Base-by-base conservation (phyloP, 2,888 invertebrate species). In the Drosophila acutilabella region DNA sequence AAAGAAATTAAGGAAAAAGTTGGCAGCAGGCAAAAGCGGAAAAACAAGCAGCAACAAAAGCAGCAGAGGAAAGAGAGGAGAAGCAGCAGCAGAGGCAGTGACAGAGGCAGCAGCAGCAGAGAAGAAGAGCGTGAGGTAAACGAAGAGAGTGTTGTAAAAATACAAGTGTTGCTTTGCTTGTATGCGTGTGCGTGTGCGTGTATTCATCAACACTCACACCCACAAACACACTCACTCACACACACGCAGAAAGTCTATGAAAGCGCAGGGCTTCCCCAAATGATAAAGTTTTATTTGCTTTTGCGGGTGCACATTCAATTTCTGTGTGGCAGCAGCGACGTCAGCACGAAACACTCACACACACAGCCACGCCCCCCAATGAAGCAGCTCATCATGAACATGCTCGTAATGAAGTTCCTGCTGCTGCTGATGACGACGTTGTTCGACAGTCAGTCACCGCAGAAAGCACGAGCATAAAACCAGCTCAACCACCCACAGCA, bases 181-280 rank as follows among this genome's bases (percentile, higher is more conserved):
- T 56, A 20, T 10, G 5, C 23, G 16, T 23, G 33, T 51, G 38
- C 56, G 50, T 45, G 42, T 44, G 53, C 26, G 54, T 52, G 58
- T 42, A 44, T 50, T 20, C 38, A 61, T 47, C 52, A 42, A 26
- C 64, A 64, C 51, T 57, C 72, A 71, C 51, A 64, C 42, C 4
- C 53, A 20, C 40, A 52, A 42, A 20, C 51, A 20, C 45, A 1
- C 33, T 20, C 40, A 36, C 52, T 48, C 58, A 50, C 20, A 57
- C 48, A 42, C 26, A 52, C 48, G 20, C 41, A 50, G 20, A 33
- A n/a, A 70, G 83, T 83, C 82, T 83, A 79, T 83, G 84, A 81
- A 83, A 83, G 82, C 85, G 78, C 80, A 88, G 88, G 88, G 88
- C 87, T 88, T 88, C 88, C 87, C 88, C 88, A 88, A 88, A 86